Evolutionary conservation across 2,888 invertebrate genomes (phyloP).

Genomic region (Tipula helvola): DNA sequence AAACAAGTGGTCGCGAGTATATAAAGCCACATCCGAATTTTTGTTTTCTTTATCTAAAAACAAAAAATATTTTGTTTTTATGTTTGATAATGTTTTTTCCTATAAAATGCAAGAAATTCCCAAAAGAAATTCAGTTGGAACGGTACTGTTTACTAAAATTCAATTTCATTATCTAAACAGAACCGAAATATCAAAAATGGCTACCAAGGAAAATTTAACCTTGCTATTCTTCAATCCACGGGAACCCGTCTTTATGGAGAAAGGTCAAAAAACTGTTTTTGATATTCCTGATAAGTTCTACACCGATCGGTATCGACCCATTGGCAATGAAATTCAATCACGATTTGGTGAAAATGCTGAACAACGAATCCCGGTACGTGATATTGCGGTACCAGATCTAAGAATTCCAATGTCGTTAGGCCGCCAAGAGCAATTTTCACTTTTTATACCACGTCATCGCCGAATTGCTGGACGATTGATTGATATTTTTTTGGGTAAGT

Average conservation of each 20-base stretch:
- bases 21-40: background rate
- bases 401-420: constrained; percentile 46
- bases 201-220: constrained; percentile 42
- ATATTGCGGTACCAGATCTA: constrained; percentile 52
- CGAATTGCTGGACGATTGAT: constrained; percentile 52
- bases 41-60: background rate
- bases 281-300: constrained; percentile 50
- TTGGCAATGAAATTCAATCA: constrained; percentile 39
- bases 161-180: background rate
- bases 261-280: constrained; percentile 50
- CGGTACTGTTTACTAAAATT: background rate
- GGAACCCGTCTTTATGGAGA: constrained; percentile 66
- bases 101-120: background rate
- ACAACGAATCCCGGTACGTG: constrained; percentile 41
- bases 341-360: constrained; percentile 44
- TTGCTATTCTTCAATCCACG: constrained; percentile 61
- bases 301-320: constrained; percentile 39
- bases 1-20: background rate
- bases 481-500: constrained; percentile 50
- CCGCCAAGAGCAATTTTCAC: constrained; percentile 53
- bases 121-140: background rate
- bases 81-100: background rate
- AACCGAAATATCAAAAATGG: background rate
- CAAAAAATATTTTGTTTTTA: background rate
- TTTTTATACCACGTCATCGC: constrained; percentile 57